Evolutionary conservation across 2,797 vertebrate species (phyloP), one percentile per base, ranked within the genome.

Genomic region (Enteromius radiatus): DNA sequence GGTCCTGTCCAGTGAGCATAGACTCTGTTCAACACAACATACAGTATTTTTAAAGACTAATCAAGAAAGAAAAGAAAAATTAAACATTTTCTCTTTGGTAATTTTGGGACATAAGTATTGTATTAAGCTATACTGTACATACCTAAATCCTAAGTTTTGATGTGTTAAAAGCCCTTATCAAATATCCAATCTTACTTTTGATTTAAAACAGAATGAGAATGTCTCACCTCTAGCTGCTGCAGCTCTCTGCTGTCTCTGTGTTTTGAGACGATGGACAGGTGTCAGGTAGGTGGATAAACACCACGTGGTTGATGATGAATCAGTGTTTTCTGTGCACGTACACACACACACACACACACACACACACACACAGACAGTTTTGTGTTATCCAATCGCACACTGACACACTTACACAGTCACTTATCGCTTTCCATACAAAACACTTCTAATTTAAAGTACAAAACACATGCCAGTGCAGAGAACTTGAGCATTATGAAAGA

Each of bases 181-280:
- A 28, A 28, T 28, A 8, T 49, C 17, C 33, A 21, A 49, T 71
- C 17, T 33, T 71, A 70, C 41, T 70, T 70, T 28, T 47, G 41
- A 47, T 26, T 28, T 23, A 68, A 41, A 43, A 23, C 12, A 47
- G 26, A 49, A 33, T 2, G 28, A 23, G 47, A 52, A 74, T 33
- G 49, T 56, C 31, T 75, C 12, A 38, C 31, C 31, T 38, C 11
- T 38, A 38, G 49, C 6, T 75, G 49, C 47, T 54, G 15, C 0
- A 17, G 67, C 47, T 74, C 31, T 54, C 71, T 56, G 71, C 31
- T 74, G 21, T 71, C 31, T 56, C 31, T 75, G 49, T 56, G 71
- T 75, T 36, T 75, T 56, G 21, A 21, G 69, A 21, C 4, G 49
- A 54, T 56, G 19, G 6, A 56, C 49, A 75, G 19, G 49, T 56